Evolutionary conservation across 2,113 vertebrate genomes (phyloP), one percentile per base, ranked within the genome.

Genomic region (Drymodes brunneopygia): DNA sequence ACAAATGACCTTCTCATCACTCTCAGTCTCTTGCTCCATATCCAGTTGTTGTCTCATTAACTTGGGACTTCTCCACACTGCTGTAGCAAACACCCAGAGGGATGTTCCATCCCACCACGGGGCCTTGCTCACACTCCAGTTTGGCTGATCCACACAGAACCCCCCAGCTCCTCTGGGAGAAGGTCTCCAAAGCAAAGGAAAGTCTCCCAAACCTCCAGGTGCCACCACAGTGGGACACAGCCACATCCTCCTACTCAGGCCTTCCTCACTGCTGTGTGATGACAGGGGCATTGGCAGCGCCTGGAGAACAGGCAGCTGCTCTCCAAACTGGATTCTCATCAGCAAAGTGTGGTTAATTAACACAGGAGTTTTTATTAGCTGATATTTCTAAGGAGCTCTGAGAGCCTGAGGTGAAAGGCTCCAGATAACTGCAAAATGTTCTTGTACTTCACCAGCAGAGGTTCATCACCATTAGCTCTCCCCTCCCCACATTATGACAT

Each of bases 41-140:
- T 27, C 62, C 35, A 31, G 8, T 16, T 70, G 50, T n/a, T 35
- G 45, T 77, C 29, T 51, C 38, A 7, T 42, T 72, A n/a, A 28
- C 11, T 3, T 7, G 51, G 40, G 67, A 36, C 29, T 60, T 25
- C 58, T 28, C 61, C 0, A 0, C 54, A 3, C 7, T 5, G 38
- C 51, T 11, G 35, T 5, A 8, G 56, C 3, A 0, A 12, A 8
- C 33, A 3, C 40, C 57, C 15, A 6, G 33, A 44, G 44, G 9
- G 38, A 45, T 21, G 57, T 44, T 27, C 42, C 36, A 6, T 11
- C 45, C 7, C 0, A 4, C 24, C 3, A 0, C 2, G 0, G 48
- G 60, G 71, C 28, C 67, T 35, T 29, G 13, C 44, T 56, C 81
- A 36, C 0, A 3, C 50, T 65, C 66, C 56, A 25, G 48, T n/a